A percentile compares a stretch with the other conserved stretches of the same genome.
These are phyloP conservation scores for Thalassaphorura encarpata DNA, from an alignment of 1,140 invertebrate genomes.

Conservation along the genomic window DNA sequence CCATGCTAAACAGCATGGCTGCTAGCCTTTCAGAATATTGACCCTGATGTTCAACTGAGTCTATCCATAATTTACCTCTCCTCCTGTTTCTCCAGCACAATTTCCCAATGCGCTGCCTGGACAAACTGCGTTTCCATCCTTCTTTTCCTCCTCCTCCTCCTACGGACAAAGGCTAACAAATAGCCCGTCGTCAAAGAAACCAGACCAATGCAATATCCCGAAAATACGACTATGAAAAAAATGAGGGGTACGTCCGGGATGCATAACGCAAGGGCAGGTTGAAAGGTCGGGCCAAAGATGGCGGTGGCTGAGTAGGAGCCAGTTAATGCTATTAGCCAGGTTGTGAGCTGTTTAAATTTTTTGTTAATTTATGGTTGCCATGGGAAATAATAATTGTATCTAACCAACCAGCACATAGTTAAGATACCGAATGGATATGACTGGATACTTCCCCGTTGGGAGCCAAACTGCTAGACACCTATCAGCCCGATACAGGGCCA, in stretches of 20 bases:
- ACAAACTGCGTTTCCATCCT: too few species aligned
- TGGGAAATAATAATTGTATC: too few species aligned
- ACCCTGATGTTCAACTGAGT: too few species aligned
- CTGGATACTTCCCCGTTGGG: slow-evolving; percentile 34
- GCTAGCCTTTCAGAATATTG: too few species aligned
- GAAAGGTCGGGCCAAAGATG: slow-evolving; percentile 33
- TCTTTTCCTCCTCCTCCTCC: slow-evolving; percentile 24
- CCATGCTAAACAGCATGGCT: too few species aligned
- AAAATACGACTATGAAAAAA: slow-evolving; percentile 36
- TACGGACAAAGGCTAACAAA: slow-evolving; percentile 31
- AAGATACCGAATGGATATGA: too few species aligned
- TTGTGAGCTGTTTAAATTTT: too few species aligned
- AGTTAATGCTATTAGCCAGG: slow-evolving; percentile 33
- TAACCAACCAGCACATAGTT: too few species aligned
- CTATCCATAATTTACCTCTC: too few species aligned
- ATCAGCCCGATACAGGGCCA: slow-evolving; percentile 33
- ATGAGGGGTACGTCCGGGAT: slow-evolving; percentile 35
- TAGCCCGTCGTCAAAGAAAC: slow-evolving; percentile 34
- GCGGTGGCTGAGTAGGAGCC: slow-evolving; percentile 32
- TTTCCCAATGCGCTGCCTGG: too few species aligned
- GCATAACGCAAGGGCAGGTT: slow-evolving; percentile 36
- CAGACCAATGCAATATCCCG: slow-evolving; percentile 35
- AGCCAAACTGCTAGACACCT: slow-evolving; percentile 35
- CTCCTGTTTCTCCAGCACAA: too few species aligned
- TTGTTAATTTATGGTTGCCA: too few species aligned